A percentile compares a stretch with the other conserved stretches of the same genome.
Conservation (phyloP, 2,113 vertebrate genomes). For the Ailurus styani region DNA sequence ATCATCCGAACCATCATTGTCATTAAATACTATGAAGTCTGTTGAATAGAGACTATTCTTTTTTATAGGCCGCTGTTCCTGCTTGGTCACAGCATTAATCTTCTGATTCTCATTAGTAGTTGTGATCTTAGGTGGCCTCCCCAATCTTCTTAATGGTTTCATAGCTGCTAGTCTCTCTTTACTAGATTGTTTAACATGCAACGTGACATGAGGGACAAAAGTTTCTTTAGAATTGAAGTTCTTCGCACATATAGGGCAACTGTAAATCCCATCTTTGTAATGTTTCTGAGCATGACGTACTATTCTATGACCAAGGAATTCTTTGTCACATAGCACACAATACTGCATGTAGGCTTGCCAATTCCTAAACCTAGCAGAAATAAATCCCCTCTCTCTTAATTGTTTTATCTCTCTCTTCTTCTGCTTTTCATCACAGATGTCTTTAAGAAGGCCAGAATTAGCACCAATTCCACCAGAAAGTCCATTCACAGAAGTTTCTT, state of each 20-base stretch:
- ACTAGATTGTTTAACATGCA: conserved; percentile 96
- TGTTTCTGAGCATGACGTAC: conserved; percentile 97
- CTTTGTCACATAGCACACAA: conserved; percentile 97
- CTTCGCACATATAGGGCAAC: conserved; percentile 95
- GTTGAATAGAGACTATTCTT: conserved; percentile 86
- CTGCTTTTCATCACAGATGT: conserved; percentile 86
- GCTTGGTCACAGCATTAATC: conserved; percentile 83
- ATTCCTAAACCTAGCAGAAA: conserved; percentile 95
- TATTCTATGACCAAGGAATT: conserved; percentile 96
- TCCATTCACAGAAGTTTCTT: conserved; percentile 84
- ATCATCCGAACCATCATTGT: conserved; percentile 82
- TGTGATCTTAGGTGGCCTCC: conserved; percentile 85
- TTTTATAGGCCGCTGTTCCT: conserved; percentile 85
- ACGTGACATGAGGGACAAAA: conserved; percentile 94
- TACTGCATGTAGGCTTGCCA: conserved; percentile 99
- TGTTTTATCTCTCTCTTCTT: conserved; percentile 95
- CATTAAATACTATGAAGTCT: conserved; percentile 84
- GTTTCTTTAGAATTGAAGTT: conserved; percentile 93
- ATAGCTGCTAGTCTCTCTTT: conserved; percentile 95
- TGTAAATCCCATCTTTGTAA: conserved; percentile 90
- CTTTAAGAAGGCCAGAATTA: conserved; percentile 85
- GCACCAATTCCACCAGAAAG: conserved; percentile 83
- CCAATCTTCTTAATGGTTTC: conserved; percentile 90
- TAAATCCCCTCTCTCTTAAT: conserved; percentile 91
- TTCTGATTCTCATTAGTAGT: conserved; percentile 82